Evolutionary conservation across 2,888 invertebrate genomes (phyloP).

Genomic region (Rotaria magnacalcarata): DNA sequence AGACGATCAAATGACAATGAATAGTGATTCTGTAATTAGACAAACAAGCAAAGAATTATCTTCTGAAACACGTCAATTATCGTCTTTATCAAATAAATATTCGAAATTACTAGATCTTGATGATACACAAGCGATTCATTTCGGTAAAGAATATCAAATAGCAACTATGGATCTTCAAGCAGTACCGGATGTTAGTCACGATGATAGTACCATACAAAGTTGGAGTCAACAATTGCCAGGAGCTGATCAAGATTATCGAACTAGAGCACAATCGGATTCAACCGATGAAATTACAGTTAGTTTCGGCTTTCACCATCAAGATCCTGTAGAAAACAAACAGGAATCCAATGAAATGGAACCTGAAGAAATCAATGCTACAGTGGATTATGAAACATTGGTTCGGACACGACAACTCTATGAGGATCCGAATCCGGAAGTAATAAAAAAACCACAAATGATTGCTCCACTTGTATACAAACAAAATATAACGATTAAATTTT

Average conservation of each 20-base stretch:
- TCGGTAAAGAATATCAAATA: no score
- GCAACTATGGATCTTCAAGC: background rate
- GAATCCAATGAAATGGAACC: background rate
- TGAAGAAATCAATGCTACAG: background rate
- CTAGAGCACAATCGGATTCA: background rate
- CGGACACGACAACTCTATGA: background rate
- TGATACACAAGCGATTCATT: background rate
- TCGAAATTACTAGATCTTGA: background rate
- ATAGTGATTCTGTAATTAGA: background rate
- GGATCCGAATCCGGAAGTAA: background rate
- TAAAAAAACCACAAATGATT: background rate
- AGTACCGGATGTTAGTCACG: background rate
- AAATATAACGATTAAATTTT: background rate
- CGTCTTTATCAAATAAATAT: background rate
- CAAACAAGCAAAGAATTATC: background rate
- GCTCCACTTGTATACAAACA: background rate
- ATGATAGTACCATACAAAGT: background rate
- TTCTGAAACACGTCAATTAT: background rate
- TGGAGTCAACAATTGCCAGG: background rate
- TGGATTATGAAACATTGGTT: background rate
- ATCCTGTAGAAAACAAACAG: background rate
- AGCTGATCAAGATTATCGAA: background rate
- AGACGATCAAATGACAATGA: background rate
- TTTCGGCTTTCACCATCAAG: background rate
- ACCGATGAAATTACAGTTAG: background rate